These are phyloP conservation scores for Pseudopipra pipra DNA, from an alignment of 2,113 vertebrate genomes.

Conservation along the genomic window DNA sequence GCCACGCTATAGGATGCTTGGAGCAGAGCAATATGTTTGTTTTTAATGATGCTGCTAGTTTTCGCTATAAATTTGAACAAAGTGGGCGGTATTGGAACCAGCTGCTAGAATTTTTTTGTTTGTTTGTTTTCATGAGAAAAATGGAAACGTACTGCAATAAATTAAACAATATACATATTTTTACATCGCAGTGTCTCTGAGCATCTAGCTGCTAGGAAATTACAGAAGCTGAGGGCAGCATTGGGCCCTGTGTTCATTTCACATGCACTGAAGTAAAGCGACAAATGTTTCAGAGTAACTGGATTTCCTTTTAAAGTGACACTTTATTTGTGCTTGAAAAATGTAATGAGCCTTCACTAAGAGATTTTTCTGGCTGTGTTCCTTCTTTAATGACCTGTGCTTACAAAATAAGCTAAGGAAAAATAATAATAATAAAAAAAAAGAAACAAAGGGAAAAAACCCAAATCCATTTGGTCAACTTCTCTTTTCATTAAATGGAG, in stretches of 20 bases:
- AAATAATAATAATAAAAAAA: not conserved
- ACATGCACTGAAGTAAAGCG: slow-evolving; percentile 35
- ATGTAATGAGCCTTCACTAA: not conserved
- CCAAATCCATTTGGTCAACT: not conserved
- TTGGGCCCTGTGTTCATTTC: slow-evolving; percentile 15
- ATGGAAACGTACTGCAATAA: slow-evolving; percentile 43
- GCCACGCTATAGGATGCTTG: slow-evolving; percentile 43
- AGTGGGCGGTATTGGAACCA: slow-evolving; percentile 56
- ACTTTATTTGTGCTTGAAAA: slow-evolving; percentile 62
- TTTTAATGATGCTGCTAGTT: slow-evolving; percentile 62
- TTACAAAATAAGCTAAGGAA: slow-evolving; percentile 4
- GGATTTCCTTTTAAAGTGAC: slow-evolving; percentile 59
- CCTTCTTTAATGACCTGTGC: not conserved
- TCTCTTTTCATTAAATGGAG: slow-evolving; percentile 11
- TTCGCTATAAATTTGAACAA: slow-evolving; percentile 64
- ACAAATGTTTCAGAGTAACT: slow-evolving; percentile 50
- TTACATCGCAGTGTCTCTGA: not conserved
- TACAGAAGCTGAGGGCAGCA: slow-evolving; percentile 37
- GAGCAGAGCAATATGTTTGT: slow-evolving; percentile 47
- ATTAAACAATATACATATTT: slow-evolving; percentile 52
- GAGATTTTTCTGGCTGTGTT: not conserved
- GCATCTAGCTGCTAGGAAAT: slow-evolving; percentile 13
- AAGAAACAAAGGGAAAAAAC: not conserved
- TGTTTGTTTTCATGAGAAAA: slow-evolving; percentile 62
- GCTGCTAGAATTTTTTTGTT: slow-evolving; percentile 37